A percentile compares a stretch with the other conserved stretches of the same genome.
phyloP scores from a whole-genome alignment of 2,113 vertebrate species.

The Antechinus stuartii region DNA sequence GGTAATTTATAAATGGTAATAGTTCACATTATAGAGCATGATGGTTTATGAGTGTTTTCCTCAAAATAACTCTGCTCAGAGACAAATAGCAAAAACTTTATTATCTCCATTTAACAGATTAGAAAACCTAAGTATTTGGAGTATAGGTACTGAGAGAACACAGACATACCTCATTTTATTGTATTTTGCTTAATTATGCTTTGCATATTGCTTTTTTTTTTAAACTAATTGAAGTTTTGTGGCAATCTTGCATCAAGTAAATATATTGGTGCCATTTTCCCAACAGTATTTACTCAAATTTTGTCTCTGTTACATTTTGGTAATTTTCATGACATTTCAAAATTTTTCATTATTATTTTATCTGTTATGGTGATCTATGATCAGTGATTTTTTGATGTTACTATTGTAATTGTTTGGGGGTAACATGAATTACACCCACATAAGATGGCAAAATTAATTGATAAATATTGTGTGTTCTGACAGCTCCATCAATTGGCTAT shows the following conservation, averaged over 20 bases:
- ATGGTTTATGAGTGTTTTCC: neutral
- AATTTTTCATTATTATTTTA: neutral
- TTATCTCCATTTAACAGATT: neutral
- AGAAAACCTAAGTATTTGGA: neutral
- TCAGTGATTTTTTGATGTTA: neutral
- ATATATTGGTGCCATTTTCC: neutral
- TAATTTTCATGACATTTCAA: neutral
- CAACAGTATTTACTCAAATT: neutral
- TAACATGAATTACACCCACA: neutral
- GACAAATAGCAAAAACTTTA: neutral
- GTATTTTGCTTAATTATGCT: neutral
- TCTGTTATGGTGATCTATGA: neutral
- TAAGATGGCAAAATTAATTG: neutral
- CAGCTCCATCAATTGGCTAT: neutral
- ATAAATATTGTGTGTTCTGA: neutral
- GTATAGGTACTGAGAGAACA: neutral
- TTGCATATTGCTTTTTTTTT: neutral
- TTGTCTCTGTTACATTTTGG: neutral
- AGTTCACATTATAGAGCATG: neutral
- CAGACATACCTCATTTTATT: neutral
- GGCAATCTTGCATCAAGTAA: neutral
- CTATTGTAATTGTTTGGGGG: neutral
- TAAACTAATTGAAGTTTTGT: neutral
- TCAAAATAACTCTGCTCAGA: neutral
- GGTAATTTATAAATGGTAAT: neutral